Percentiles rank a stretch among this genome's conserved stretches.
These are phyloP conservation scores for Pheosia gnoma DNA, from an alignment of 2,888 invertebrate species.

Conservation along the genomic window DNA sequence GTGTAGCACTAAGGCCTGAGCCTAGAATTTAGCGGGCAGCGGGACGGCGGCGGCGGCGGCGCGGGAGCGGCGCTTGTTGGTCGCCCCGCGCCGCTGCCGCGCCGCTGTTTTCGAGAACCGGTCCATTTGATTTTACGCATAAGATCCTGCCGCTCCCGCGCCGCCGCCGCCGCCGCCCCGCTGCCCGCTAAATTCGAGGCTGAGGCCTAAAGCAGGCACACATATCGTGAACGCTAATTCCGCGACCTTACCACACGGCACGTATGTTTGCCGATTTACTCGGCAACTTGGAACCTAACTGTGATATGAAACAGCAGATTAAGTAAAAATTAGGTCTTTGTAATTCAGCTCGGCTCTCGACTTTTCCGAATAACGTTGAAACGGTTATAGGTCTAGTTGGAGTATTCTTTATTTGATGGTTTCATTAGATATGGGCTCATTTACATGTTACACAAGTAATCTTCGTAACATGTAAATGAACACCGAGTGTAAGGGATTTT, in stretches of 20 bases:
- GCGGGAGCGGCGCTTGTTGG: no score
- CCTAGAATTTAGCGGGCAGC: no score
- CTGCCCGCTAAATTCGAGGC: no score
- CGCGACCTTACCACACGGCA: constrained; percentile 32
- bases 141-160: no score
- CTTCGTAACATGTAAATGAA: no score
- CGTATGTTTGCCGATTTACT: constrained; percentile 41
- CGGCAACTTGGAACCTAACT: constrained; percentile 36
- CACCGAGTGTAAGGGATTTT: not conserved
- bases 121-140: no score
- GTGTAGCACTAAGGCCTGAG: no score
- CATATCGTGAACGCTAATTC: constrained; percentile 28
- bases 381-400: not conserved
- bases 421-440: constrained; percentile 1
- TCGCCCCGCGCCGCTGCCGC: no score
- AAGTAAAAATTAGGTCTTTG: constrained; percentile 24
- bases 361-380: constrained; percentile 11
- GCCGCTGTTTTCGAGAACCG: no score
- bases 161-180: no score
- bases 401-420: constrained; percentile 1
- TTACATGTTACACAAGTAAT: not conserved
- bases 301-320: constrained; percentile 24
- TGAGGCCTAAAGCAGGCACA: constrained; percentile 13
- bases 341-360: constrained; percentile 12
- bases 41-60: no score